Conservation (phyloP, 2,888 invertebrate species). For the Apodemia duryi region DNA sequence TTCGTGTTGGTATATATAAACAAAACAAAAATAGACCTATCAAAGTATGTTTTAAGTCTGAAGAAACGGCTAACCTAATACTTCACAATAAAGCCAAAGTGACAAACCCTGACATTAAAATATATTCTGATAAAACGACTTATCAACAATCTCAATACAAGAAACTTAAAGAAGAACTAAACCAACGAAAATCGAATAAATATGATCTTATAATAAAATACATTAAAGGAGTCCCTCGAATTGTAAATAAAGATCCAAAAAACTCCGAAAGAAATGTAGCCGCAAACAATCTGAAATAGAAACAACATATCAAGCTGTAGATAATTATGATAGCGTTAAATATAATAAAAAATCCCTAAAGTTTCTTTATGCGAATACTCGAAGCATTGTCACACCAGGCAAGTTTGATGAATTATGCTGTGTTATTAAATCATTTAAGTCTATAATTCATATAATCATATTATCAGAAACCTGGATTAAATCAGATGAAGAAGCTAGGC, state of each 20-base stretch:
- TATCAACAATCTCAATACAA: not conserved
- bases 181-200: constrained; percentile 8
- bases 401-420: constrained; percentile 12
- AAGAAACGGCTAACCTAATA: no score
- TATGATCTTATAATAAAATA: constrained; percentile 16
- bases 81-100: not conserved
- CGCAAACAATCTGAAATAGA: not conserved
- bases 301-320: constrained; percentile 1
- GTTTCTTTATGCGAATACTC: constrained; percentile 8
- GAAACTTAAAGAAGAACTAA: constrained; percentile 14
- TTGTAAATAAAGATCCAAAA: not conserved
- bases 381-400: constrained; percentile 2
- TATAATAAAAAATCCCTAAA: not conserved
- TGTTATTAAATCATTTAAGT: constrained; percentile 7
- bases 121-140: constrained; percentile 12
- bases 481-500: constrained; percentile 3
- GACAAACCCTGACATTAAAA: not conserved
- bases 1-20: constrained; percentile 9
- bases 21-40: constrained; percentile 3
- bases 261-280: not conserved
- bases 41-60: constrained; percentile 8
- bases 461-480: constrained; percentile 13
- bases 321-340: not conserved
- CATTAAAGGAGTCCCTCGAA: constrained; percentile 4
- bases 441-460: not conserved